Evolutionary conservation across 2,113 vertebrate genomes (phyloP), one percentile per base, ranked within the genome.

Genomic region (Kobus ellipsiprymnus): DNA sequence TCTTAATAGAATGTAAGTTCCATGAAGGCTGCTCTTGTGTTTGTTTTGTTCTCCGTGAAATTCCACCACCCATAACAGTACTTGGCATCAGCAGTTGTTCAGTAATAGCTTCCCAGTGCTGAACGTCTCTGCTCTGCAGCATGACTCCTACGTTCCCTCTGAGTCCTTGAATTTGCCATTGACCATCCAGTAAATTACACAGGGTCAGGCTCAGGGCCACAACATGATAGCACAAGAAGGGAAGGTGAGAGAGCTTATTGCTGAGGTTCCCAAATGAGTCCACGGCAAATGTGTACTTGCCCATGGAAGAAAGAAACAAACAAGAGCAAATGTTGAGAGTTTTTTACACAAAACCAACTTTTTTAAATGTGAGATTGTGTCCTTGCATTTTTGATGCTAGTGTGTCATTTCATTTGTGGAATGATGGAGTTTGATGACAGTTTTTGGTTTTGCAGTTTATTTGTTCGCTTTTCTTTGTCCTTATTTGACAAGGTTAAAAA

Each of bases 1-100:
- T 77, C 36, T n/a, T 84, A 55, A 50, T 87, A n/a, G 48, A 82
- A 33, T 1, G 2, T 48, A 62, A 33, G 29, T 36, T 87, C 40
- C 46, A 23, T 19, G n/a, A 71, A 78, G 71, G 25, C 25, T 36
- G 5, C 15, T 52, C 40, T 81, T 84, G 6, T 11, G 36, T 93
- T n/a, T 80, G 16, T 80, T 91, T 50, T 50, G 29, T 40, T 88
- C 21, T 78, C 90, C 17, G 13, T 91, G 87, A 54, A 88, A 62
- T 78, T 36, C 62, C 17, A 5, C n/a, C 83, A 62, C 36, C 40
- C 21, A 80, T 54, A 77, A 59, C 19, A 82, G 40, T 8, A 29
- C 14, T 3, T 10, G 80, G 23, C 13, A 33, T 2, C 1, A 74
- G 6, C 1, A 23, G 8, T 7, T 19, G 5, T 25, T 88, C 52